Conservation (phyloP, 2,113 vertebrate species). For the Chloroceryle aenea region DNA sequence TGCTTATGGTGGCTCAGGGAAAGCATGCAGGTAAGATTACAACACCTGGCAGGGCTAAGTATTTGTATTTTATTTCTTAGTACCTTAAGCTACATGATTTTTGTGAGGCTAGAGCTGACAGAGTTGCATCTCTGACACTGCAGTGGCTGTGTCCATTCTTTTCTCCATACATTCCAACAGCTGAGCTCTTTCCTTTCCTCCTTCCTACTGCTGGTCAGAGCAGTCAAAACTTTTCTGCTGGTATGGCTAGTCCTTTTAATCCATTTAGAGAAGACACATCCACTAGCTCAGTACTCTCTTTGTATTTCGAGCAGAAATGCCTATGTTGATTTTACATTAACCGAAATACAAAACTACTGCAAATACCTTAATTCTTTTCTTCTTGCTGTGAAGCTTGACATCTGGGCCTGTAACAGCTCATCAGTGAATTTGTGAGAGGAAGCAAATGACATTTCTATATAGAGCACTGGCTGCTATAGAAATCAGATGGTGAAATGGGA, state of each 20-base stretch:
- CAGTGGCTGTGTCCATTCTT: neutral
- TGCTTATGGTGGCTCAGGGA: neutral
- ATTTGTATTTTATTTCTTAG: neutral
- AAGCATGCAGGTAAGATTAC: neutral
- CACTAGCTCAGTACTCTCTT: neutral
- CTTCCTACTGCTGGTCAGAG: neutral
- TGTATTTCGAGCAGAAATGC: neutral
- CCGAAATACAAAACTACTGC: neutral
- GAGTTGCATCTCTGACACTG: neutral
- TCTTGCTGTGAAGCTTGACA: slow-evolving; percentile 25
- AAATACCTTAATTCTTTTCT: slow-evolving; percentile 4
- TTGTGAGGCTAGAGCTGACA: neutral
- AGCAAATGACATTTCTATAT: slow-evolving; percentile 52
- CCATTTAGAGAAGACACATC: neutral
- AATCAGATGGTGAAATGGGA: slow-evolving; percentile 58
- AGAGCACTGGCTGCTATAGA: slow-evolving; percentile 33
- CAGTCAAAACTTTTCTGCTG: neutral
- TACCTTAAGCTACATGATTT: neutral
- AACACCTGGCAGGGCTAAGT: neutral
- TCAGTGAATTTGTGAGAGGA: slow-evolving; percentile 59
- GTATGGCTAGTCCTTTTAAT: neutral
- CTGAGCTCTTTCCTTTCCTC: neutral
- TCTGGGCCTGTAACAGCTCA: slow-evolving; percentile 63
- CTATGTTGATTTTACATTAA: neutral
- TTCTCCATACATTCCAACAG: neutral